These are phyloP conservation scores for Hydropotes inermis DNA, from an alignment of 2,113 vertebrate species.

Conservation along the genomic window DNA sequence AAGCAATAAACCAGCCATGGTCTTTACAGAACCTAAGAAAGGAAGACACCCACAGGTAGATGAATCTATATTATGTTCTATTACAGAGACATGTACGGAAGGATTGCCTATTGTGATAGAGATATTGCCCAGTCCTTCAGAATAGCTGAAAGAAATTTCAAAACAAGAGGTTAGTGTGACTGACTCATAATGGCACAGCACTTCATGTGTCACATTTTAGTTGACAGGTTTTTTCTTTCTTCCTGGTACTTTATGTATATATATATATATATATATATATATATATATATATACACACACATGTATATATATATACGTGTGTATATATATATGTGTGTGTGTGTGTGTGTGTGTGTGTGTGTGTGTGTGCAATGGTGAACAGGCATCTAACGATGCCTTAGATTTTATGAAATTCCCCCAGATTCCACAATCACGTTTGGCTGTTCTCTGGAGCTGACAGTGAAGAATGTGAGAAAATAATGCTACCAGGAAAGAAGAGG, in stretches of 20 bases:
- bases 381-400: not conserved
- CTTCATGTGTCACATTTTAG: not conserved
- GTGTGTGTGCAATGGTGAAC: not conserved
- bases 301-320: not conserved
- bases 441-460: not conserved
- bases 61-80: not conserved
- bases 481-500: not conserved
- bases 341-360: no score
- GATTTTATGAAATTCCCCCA: not conserved
- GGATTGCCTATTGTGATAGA: not conserved
- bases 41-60: not conserved
- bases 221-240: not conserved
- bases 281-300: no score
- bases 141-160: not conserved
- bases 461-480: not conserved
- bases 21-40: not conserved
- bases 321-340: not conserved
- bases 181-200: not conserved
- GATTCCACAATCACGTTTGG: not conserved
- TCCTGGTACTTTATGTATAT: not conserved
- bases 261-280: not conserved
- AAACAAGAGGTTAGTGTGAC: not conserved
- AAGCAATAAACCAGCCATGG: not conserved
- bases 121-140: not conserved
- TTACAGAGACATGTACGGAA: not conserved